phyloP scores from a whole-genome alignment of 23 tunicate genomes.

The Oikopleura dioica region DNA sequence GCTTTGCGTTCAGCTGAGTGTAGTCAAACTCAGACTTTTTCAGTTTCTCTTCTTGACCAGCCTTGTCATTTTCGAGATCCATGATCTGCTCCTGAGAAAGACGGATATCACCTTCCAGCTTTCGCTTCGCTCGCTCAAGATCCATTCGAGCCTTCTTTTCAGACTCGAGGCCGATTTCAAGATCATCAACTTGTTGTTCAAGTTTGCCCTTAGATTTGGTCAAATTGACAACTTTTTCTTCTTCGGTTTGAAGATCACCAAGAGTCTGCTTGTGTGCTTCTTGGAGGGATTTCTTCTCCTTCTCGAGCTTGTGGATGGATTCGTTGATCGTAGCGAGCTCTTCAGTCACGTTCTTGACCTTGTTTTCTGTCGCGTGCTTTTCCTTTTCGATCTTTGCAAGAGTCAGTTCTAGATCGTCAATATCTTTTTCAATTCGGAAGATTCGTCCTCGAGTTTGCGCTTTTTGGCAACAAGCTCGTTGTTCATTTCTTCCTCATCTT shows the following conservation, averaged over 20 bases:
- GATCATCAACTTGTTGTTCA: too few species aligned
- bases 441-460: conserved; percentile 78
- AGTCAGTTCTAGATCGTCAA: too few species aligned
- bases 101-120: conserved; percentile 70
- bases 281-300: conserved; percentile 67
- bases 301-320: conserved; percentile 32
- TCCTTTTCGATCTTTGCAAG: too few species aligned
- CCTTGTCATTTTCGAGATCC: too few species aligned
- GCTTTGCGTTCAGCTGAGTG: conserved; percentile 40
- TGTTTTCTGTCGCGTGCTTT: conserved; percentile 93
- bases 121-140: conserved; percentile 51
- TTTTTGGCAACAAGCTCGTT: conserved; percentile 71
- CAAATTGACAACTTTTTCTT: conserved; percentile 71
- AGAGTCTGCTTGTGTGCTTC: conserved; percentile 96
- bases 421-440: conserved; percentile 63
- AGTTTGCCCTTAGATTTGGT: conserved; percentile 55
- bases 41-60: conserved; percentile 44
- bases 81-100: too few species aligned
- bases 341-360: conserved; percentile 50
- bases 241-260: conserved; percentile 67
- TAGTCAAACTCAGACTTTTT: conserved; percentile 76
- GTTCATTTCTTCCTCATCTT: too few species aligned
- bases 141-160: conserved; percentile 88
- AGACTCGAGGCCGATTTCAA: conserved; percentile 52
- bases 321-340: conserved; percentile 54